Percentiles rank a stretch among this genome's conserved stretches.
phyloP scores from a whole-genome alignment of 2,797 vertebrate species.

The Lagodon rhomboides region DNA sequence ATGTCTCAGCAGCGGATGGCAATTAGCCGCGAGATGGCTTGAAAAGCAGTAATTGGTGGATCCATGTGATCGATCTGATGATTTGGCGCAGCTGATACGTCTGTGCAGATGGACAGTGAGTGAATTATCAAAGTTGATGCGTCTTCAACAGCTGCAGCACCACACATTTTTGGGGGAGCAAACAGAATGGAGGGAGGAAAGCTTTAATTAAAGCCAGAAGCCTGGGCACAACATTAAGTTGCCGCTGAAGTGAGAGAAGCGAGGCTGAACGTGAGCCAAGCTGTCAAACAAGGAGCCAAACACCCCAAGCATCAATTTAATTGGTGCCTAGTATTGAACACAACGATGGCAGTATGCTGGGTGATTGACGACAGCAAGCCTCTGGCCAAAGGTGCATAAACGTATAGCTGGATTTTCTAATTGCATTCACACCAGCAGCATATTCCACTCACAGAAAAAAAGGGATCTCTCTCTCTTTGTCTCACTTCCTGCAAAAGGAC shows the following conservation, averaged over 20 bases:
- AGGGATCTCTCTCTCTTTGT: not conserved
- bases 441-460: not conserved
- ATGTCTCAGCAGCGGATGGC: not conserved
- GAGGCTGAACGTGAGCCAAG: conserved; percentile 50
- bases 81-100: not conserved
- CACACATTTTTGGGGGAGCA: not conserved
- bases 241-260: conserved; percentile 37
- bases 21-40: not conserved
- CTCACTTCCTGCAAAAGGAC: conserved; percentile 1
- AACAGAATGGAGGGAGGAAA: conserved; percentile 3
- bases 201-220: conserved; percentile 46
- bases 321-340: conserved; percentile 25
- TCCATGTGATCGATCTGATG: not conserved
- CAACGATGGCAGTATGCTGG: conserved; percentile 15
- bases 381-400: conserved; percentile 4
- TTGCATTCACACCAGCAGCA: not conserved
- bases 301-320: conserved; percentile 42
- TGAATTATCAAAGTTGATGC: not conserved
- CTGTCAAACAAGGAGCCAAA: conserved; percentile 52
- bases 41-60: not conserved
- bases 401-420: not conserved
- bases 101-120: not conserved
- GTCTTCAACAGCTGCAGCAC: conserved; percentile 13
- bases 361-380: conserved; percentile 25
- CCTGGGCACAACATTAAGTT: conserved; percentile 10